Evolutionary conservation across 2,888 invertebrate species (phyloP).

Genomic region (Protophormia terraenovae): DNA sequence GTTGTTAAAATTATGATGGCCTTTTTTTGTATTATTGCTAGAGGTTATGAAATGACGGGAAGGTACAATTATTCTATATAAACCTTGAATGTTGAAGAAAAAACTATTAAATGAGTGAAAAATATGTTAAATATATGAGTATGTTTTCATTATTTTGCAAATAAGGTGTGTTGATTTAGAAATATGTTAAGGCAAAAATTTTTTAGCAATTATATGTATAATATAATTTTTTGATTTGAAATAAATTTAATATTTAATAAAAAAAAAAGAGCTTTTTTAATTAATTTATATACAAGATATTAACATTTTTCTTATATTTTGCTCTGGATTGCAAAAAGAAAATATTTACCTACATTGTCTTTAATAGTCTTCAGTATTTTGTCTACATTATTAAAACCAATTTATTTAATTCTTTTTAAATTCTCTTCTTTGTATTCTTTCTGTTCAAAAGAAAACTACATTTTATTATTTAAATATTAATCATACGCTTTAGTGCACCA

Average conservation of each 20-base stretch:
- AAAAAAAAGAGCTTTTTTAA: too few relatives aligned
- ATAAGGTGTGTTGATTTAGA: too few relatives aligned
- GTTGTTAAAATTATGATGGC: constrained; percentile 46
- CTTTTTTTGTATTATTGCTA: constrained; percentile 16
- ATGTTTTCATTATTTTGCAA: neutral
- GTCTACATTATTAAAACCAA: too few relatives aligned
- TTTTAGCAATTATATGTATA: neutral
- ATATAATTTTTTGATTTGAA: too few relatives aligned
- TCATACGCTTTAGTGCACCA: constrained; percentile 21
- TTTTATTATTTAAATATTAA: constrained; percentile 21
- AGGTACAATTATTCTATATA: neutral
- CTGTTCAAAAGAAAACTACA: too few relatives aligned
- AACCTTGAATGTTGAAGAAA: constrained; percentile 22
- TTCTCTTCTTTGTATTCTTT: neutral
- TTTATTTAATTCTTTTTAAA: neutral
- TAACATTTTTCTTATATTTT: too few relatives aligned
- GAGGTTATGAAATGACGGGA: constrained; percentile 18
- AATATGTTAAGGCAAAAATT: neutral
- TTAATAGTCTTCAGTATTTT: too few relatives aligned
- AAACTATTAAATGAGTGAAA: neutral
- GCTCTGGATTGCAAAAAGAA: too few relatives aligned
- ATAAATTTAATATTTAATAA: too few relatives aligned
- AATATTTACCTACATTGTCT: too few relatives aligned
- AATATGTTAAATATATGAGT: neutral
- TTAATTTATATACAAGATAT: too few relatives aligned